Evolutionary conservation across 2,113 vertebrate species (phyloP).

Genomic region (Mormyrus lacerda): DNA sequence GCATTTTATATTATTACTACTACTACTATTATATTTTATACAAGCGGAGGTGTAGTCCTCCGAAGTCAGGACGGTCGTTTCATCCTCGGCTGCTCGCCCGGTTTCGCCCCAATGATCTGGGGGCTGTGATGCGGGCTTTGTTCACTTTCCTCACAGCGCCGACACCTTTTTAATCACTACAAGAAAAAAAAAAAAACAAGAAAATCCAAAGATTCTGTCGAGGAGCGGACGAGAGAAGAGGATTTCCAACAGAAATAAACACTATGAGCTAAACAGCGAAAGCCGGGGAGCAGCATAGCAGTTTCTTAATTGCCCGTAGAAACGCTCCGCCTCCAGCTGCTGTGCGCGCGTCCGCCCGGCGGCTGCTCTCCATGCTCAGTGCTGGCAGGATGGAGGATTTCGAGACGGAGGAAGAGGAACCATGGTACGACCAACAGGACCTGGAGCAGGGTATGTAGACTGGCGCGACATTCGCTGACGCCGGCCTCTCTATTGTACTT

Average conservation of each 20-base stretch:
- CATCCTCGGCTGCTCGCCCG: neutral
- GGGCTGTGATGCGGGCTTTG: neutral
- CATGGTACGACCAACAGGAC: slow-evolving; percentile 94
- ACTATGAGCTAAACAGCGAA: neutral
- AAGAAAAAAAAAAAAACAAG: neutral
- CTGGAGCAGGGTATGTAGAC: slow-evolving; percentile 83
- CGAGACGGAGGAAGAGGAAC: slow-evolving; percentile 89
- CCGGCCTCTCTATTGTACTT: neutral
- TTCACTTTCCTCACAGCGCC: neutral
- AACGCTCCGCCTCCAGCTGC: neutral
- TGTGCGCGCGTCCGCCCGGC: neutral
- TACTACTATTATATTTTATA: neutral
- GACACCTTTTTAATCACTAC: neutral
- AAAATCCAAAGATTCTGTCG: neutral
- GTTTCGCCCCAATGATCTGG: neutral
- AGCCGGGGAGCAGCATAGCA: neutral
- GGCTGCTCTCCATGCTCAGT: slow-evolving; percentile 56
- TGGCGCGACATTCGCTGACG: neutral
- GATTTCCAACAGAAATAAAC: neutral
- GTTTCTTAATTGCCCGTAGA: neutral
- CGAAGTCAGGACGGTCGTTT: neutral
- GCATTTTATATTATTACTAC: neutral
- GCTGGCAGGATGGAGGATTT: slow-evolving; percentile 88
- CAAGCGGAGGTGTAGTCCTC: neutral
- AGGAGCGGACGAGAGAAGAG: neutral